Evolutionary conservation across 2,797 vertebrate species (phyloP), one percentile per base, ranked within the genome.

Genomic region (Glyptemys insculpta): DNA sequence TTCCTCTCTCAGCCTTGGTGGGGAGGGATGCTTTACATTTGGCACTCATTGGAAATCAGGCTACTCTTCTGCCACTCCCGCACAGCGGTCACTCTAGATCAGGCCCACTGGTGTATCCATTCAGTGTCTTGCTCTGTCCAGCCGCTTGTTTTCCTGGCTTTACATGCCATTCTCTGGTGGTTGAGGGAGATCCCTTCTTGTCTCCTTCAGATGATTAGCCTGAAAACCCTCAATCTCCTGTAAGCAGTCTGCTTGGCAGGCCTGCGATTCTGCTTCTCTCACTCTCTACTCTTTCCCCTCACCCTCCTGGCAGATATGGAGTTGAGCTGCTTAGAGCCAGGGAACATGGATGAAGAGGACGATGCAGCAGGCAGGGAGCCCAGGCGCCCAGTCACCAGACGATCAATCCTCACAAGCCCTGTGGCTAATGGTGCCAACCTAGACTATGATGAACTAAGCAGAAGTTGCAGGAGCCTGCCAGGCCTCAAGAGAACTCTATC

Each of bases 221-320:
- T 56, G 74, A 78, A 16, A 86, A 29, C 4, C 0, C 8, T 49
- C 29, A 3, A 1, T n/a, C 25, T 93, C 34, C 23, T 59, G 4
- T 25, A 53, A 25, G n/a, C 4, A 4, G 50, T 34, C 53, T 8
- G 41, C 72, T 72, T 72, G 16, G 47, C 18, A 1, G 44, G 44
- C 44, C 27, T 29, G 47, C 12, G 5, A 9, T 86, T 16, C 4
- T 78, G 37, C 68, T 89, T 34, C 94, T 16, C 37, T 84, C 87
- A 21, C 65, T 23, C 59, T 59, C n/a, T 34, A 37, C 87, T 21
- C 47, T 86, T 92, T 74, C 52, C 92, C 54, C 94, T 85, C 52
- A 1, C 57, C 68, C 53, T 15, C 0, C 62, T 74, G 96, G 56
- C 96, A 99, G 99, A 99, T 91, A 98, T 99, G 97, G 99, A 99